Evolutionary conservation across 2,888 invertebrate genomes (phyloP).

Genomic region (Phalera bucephala): DNA sequence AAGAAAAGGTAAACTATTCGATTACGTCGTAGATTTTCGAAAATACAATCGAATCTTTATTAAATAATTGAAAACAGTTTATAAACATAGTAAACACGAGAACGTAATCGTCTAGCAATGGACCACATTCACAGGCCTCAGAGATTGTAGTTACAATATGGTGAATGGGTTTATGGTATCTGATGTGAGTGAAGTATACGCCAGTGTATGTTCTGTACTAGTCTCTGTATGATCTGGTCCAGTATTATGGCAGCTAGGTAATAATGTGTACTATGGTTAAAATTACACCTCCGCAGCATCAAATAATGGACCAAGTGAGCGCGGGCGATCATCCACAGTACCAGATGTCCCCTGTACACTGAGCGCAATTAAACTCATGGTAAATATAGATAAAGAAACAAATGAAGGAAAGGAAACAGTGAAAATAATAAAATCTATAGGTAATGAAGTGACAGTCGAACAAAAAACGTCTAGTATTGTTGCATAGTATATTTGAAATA

Average conservation of each 20-base stretch:
- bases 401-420: conserved; percentile 66
- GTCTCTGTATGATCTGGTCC: conserved; percentile 71
- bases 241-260: conserved; percentile 72
- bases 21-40: conserved; percentile 44
- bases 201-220: conserved; percentile 74
- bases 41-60: too few species aligned
- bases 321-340: conserved; percentile 39
- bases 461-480: conserved; percentile 75
- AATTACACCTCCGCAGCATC: conserved; percentile 28
- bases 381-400: conserved; percentile 50
- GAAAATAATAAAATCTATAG: conserved; percentile 71
- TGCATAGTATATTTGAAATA: conserved; percentile 78
- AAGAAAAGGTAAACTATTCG: conserved; percentile 53
- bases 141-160: conserved; percentile 66
- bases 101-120: conserved; percentile 62
- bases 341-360: conserved; percentile 58
- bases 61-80: too few species aligned
- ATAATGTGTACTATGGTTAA: conserved; percentile 60
- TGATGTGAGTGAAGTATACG: conserved; percentile 80
- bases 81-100: too few species aligned
- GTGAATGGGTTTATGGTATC: conserved; percentile 72
- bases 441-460: conserved; percentile 77
- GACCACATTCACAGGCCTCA: conserved; percentile 75
- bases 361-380: conserved; percentile 69
- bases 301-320: conserved; percentile 49